These are phyloP conservation scores for Montipora capitata DNA, from an alignment of 92 coral and sea anemone species.

Conservation along the genomic window DNA sequence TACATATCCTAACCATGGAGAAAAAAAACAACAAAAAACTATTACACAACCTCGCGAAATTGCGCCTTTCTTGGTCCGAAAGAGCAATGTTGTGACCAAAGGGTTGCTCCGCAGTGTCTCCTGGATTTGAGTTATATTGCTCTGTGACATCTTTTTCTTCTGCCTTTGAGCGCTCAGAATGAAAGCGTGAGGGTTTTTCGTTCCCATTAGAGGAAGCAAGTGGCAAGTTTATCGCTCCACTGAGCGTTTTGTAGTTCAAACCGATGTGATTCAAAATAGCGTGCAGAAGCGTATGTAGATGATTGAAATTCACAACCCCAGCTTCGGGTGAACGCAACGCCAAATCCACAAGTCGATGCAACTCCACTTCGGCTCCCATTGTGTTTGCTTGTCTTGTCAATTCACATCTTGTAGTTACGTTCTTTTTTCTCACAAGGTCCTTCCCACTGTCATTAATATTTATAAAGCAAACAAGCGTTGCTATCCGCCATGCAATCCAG, in stretches of 20 bases:
- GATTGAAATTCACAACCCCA: constrained; percentile 95
- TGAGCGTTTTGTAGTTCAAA: constrained; percentile 42
- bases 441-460: constrained; percentile 29
- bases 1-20: constrained; percentile 41
- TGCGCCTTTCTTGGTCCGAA: not conserved
- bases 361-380: constrained; percentile 94
- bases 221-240: constrained; percentile 36
- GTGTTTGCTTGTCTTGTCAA: constrained; percentile 13
- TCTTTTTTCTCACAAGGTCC: not conserved
- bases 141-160: not conserved
- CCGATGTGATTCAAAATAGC: constrained; percentile 92
- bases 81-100: not conserved
- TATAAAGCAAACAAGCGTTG: not conserved
- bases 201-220: not conserved
- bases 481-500: not conserved
- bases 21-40: constrained; percentile 40
- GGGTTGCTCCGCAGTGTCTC: not conserved
- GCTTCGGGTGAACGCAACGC: constrained; percentile 87
- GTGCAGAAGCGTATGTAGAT: constrained; percentile 91
- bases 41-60: constrained; percentile 18
- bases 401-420: not conserved
- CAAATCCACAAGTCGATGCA: constrained; percentile 85
- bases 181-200: not conserved
- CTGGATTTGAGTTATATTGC: not conserved
- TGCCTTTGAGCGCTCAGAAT: constrained; percentile 9